Evolutionary conservation across 1,140 invertebrate genomes (phyloP).

Genomic region (Tyrophagus putrescentiae): DNA sequence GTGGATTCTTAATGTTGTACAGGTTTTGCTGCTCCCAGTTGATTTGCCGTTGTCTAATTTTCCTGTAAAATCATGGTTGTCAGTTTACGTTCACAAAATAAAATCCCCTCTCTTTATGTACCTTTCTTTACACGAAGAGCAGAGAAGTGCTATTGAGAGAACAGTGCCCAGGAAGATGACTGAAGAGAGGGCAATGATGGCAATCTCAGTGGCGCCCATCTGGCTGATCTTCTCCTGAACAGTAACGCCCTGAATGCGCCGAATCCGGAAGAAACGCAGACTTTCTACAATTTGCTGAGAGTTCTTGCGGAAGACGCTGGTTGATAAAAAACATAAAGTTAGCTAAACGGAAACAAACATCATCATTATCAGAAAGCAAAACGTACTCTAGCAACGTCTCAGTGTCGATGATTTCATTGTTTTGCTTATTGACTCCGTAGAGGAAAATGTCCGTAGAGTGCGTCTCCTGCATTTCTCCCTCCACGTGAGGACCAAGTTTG

Average conservation of each 20-base stretch:
- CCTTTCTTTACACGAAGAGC: constrained; percentile 30
- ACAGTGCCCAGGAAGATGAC: constrained; percentile 60
- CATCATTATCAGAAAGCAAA: constrained; percentile 4
- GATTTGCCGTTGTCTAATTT: constrained; percentile 27
- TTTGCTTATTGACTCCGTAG: constrained; percentile 60
- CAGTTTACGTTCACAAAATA: neutral
- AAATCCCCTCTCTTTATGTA: constrained; percentile 3
- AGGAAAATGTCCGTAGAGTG: constrained; percentile 61
- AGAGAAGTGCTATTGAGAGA: constrained; percentile 43
- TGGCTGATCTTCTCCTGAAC: constrained; percentile 38
- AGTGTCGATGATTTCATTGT: constrained; percentile 63
- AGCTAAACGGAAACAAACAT: constrained; percentile 28
- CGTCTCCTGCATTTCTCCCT: constrained; percentile 40
- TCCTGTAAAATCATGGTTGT: constrained; percentile 25
- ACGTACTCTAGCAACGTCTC: constrained; percentile 55
- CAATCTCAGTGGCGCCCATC: constrained; percentile 57
- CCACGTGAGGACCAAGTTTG: constrained; percentile 54
- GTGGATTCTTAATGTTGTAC: constrained; percentile 29
- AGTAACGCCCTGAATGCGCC: constrained; percentile 31
- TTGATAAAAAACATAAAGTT: constrained; percentile 17
- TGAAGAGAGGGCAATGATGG: constrained; percentile 55
- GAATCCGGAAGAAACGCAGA: constrained; percentile 42
- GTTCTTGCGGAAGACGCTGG: constrained; percentile 41
- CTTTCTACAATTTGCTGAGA: constrained; percentile 45
- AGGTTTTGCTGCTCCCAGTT: constrained; percentile 30